Evolutionary conservation across 2,113 vertebrate species (phyloP), one percentile per base, ranked within the genome.

Genomic region (Prochilodus magdalenae): DNA sequence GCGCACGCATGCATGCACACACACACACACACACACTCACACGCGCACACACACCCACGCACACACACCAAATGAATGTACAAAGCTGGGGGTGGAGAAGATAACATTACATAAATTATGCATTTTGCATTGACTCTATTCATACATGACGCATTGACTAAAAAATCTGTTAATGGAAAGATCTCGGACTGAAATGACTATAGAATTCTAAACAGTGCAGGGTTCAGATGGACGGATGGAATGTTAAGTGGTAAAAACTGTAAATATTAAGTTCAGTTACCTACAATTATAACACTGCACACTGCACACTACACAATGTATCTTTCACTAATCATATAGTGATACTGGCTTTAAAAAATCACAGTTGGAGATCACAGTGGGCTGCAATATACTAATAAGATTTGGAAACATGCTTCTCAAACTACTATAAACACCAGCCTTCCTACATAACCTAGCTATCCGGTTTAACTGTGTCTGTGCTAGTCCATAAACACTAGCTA

Each of bases 1-100:
- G 91, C 71, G 83, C 85, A 87, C 85, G 85, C 81, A 53, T 10
- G 8, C 40, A 44, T 81, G 7, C 55, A 91, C 71, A 83, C 86
- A 87, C 85, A 86, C 81, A 53, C 40, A 10, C 40, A 44, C 81
- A 36, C 55, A 91, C 71, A 83, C 86, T 87, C 85, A 86, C 81
- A 53, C 40, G n/a, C n/a, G n/a, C n/a, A 10, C 40, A 44, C 81
- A 36, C 36, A 36, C 55, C 91, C 71, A 83, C 86, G 87, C 85
- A 86, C 81, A 53, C 40, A 10, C 5, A 44, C 81, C 75, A 77
- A 47, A 66, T 66, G 20, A 29, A 15, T 70, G 14, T 44, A 44
- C 40, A 53, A 24, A 55, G 47, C 4, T 20, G 49, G 8, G 27
- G 49, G 8, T 27, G 15, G 20, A 27, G 70, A 26, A 26, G 13